Evolutionary conservation across 2,888 invertebrate genomes (phyloP).

Genomic region (Allacma fusca): DNA sequence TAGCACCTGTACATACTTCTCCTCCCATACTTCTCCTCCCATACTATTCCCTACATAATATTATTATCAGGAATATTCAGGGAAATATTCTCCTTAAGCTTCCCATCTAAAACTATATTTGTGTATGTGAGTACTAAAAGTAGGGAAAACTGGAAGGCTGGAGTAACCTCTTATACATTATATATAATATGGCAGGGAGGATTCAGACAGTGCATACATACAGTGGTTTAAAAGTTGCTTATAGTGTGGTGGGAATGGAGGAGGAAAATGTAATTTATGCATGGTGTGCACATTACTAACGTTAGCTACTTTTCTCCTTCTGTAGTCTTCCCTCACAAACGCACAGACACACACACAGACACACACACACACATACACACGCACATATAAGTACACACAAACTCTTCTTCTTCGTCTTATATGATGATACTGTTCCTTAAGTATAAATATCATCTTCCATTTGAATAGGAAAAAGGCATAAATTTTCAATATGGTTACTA

Average conservation of each 20-base stretch:
- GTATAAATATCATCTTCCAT: slow-evolving; percentile 13
- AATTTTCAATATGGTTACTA: slow-evolving; percentile 34
- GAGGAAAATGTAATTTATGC: slow-evolving; percentile 39
- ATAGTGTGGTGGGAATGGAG: slow-evolving; percentile 1
- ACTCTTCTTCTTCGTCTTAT: not conserved
- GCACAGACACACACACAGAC: too few relatives aligned
- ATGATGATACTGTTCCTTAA: not conserved
- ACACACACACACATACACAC: too few relatives aligned
- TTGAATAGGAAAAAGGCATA: slow-evolving; percentile 36
- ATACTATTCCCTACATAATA: too few relatives aligned
- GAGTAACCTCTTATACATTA: too few relatives aligned
- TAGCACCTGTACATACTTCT: too few relatives aligned
- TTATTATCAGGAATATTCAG: too few relatives aligned
- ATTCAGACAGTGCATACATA: not conserved
- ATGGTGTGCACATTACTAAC: slow-evolving; percentile 26
- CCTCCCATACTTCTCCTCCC: too few relatives aligned
- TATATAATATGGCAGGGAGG: too few relatives aligned
- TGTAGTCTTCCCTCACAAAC: not conserved
- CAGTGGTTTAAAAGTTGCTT: not conserved
- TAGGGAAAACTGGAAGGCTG: not conserved
- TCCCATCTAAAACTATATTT: too few relatives aligned
- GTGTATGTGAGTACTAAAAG: not conserved
- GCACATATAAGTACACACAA: too few relatives aligned
- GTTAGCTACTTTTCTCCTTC: slow-evolving; percentile 15
- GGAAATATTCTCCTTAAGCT: too few relatives aligned